phyloP scores from a whole-genome alignment of 2,113 vertebrate genomes.

The Caranx melampygus region DNA sequence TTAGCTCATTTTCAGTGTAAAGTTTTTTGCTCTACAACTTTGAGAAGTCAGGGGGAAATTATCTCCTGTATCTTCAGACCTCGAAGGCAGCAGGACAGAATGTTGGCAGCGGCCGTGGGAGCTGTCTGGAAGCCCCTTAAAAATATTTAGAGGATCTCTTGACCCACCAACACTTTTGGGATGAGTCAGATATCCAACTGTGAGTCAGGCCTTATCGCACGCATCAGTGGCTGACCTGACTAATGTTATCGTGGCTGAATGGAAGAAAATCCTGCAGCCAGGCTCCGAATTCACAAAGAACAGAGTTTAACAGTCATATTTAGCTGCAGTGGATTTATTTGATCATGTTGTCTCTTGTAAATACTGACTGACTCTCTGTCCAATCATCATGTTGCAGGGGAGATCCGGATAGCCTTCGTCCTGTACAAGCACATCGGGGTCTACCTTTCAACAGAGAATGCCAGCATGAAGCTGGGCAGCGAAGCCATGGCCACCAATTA shows the following conservation, averaged over 20 bases:
- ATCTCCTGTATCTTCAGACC: too few relatives aligned
- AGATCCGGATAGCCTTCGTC: conserved; percentile 97
- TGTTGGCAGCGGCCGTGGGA: neutral
- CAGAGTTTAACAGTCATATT: neutral
- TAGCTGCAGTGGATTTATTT: neutral
- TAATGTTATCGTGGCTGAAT: neutral
- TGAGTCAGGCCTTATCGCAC: neutral
- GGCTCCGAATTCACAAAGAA: neutral
- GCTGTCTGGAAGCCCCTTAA: too few relatives aligned
- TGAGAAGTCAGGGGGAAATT: too few relatives aligned
- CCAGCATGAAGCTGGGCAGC: conserved; percentile 95
- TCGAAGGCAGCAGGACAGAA: neutral
- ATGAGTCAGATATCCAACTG: neutral
- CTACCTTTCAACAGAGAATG: conserved; percentile 97
- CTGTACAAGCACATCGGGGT: conserved; percentile 96
- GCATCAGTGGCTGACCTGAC: neutral
- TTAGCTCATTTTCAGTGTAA: neutral
- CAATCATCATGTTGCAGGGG: conserved; percentile 83
- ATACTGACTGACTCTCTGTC: neutral
- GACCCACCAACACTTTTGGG: too few relatives aligned
- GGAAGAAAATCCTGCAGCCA: too few relatives aligned
- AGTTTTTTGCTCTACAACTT: too few relatives aligned
- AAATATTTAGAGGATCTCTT: too few relatives aligned
- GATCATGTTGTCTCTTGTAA: neutral
- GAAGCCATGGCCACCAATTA: conserved; percentile 96